Conservation (phyloP, 2,888 invertebrate genomes). For the Gasteruption jaculator region DNA sequence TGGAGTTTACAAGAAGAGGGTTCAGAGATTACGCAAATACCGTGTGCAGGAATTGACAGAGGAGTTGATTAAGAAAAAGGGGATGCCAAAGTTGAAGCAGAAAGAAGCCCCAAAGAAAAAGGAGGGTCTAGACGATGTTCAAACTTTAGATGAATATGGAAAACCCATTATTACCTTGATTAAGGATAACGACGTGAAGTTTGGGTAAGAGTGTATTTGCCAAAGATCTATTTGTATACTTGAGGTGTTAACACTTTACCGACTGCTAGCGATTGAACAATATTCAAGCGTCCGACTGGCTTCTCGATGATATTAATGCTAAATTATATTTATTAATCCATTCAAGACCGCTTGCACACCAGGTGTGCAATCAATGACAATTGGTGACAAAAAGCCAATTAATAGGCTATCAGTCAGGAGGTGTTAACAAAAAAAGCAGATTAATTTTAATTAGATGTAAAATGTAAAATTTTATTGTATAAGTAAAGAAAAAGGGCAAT, state of each 20-base stretch:
- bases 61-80: neutral
- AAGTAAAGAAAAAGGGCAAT: no score
- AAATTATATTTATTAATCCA: no score
- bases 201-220: conserved; percentile 44
- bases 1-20: conserved; percentile 15
- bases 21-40: neutral
- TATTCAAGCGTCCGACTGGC: no score
- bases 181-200: conserved; percentile 20
- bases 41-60: conserved; percentile 2
- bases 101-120: neutral
- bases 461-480: neutral
- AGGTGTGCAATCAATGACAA: no score
- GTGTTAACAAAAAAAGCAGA: conserved; percentile 26
- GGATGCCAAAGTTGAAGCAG: neutral
- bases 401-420: no score
- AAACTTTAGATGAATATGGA: neutral
- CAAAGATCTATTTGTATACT: no score
- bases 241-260: no score
- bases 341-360: no score
- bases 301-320: no score
- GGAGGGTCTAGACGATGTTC: conserved; percentile 52
- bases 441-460: conserved; percentile 9
- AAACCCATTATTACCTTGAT: no score
- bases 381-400: no score
- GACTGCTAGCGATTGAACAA: no score